phyloP scores from a whole-genome alignment of 2,888 invertebrate genomes.

The Syritta pipiens region DNA sequence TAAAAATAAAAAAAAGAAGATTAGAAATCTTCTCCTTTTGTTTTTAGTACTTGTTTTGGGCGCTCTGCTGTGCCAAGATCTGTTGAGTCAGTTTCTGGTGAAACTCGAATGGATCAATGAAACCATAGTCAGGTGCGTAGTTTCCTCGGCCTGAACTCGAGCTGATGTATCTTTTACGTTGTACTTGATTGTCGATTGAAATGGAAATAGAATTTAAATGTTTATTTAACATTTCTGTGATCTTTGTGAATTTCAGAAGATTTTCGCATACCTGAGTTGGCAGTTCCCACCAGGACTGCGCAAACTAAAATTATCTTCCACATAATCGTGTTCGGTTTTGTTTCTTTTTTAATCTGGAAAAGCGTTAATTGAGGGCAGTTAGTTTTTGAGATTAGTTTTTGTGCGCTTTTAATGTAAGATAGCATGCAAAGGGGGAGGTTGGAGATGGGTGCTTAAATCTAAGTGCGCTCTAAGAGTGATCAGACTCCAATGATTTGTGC shows the following conservation, averaged over 20 bases:
- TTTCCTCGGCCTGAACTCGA: constrained; percentile 20
- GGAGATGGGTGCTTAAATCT: no score
- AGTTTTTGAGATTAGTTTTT: background rate
- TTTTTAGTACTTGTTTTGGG: constrained; percentile 73
- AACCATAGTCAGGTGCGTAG: constrained; percentile 73
- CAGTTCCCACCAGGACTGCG: constrained; percentile 72
- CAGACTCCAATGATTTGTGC: no score
- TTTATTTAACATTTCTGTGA: no score
- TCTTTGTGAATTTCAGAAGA: no score
- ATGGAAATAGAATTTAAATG: no score
- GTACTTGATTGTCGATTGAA: no score
- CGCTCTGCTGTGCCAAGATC: constrained; percentile 75
- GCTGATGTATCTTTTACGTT: constrained; percentile 52
- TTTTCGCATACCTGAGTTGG: constrained; percentile 72
- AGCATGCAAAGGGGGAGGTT: no score
- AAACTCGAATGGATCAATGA: constrained; percentile 75
- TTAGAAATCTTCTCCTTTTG: constrained; percentile 49
- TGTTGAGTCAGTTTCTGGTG: constrained; percentile 76
- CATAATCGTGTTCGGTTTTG: constrained; percentile 69
- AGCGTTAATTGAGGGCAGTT: background rate
- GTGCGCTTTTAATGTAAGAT: no score
- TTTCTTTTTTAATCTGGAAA: constrained; percentile 1
- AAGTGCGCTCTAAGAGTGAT: no score
- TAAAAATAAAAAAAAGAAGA: constrained; percentile 15
- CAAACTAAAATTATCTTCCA: constrained; percentile 74